These are phyloP conservation scores for Lasioglossum baleicum DNA, from an alignment of 1,140 invertebrate species.

Conservation along the genomic window DNA sequence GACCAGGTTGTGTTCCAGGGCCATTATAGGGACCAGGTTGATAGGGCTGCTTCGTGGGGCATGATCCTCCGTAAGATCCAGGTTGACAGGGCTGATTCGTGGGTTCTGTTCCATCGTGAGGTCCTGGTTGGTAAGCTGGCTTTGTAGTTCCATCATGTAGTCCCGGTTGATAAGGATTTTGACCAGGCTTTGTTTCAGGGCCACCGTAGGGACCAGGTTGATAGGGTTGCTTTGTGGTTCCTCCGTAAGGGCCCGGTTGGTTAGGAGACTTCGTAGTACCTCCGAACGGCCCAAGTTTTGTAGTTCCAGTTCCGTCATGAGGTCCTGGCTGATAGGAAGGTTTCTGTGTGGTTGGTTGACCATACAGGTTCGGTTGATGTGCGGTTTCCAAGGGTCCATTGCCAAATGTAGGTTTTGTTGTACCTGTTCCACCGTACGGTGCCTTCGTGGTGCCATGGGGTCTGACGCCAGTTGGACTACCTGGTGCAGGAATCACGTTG, in stretches of 20 bases:
- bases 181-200: no score
- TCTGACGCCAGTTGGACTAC: background rate
- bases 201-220: background rate
- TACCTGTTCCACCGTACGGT: background rate
- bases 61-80: background rate
- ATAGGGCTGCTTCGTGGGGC: background rate
- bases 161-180: no score
- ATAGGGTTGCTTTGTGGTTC: background rate
- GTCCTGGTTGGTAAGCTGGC: background rate
- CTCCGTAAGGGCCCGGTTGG: background rate
- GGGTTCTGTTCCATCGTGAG: background rate
- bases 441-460: background rate
- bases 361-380: background rate
- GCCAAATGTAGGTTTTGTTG: background rate
- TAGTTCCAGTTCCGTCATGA: background rate
- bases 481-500: constrained; percentile 19
- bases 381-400: background rate
- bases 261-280: background rate
- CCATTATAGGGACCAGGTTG: background rate
- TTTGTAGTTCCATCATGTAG: no score
- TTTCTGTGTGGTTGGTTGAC: background rate
- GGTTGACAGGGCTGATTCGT: background rate
- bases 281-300: no score
- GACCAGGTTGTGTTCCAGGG: background rate
- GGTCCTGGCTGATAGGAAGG: background rate